Conservation (phyloP, 2,797 vertebrate species). For the Neosilurus hyrtlii region DNA sequence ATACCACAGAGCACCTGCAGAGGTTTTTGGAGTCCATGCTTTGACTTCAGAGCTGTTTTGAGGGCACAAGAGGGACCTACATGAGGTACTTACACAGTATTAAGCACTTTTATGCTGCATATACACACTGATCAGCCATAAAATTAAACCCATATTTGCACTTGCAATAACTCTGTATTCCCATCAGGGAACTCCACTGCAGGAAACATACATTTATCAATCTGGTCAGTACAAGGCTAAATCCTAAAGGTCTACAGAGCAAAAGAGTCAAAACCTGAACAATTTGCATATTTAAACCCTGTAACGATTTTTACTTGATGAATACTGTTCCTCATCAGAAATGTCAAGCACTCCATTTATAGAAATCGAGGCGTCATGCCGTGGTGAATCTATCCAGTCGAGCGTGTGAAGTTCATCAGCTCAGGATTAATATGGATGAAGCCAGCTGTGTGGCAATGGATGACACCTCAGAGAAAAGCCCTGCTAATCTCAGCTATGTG, state of each 20-base stretch:
- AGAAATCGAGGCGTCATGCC: not conserved
- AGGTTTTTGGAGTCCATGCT: too few species aligned
- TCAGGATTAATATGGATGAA: constrained; percentile 43
- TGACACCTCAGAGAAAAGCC: constrained; percentile 38
- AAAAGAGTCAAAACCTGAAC: not conserved
- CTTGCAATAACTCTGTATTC: not conserved
- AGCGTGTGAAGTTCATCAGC: constrained; percentile 27
- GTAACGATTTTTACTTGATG: not conserved
- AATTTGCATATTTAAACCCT: not conserved
- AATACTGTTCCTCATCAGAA: not conserved
- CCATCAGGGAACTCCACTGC: not conserved
- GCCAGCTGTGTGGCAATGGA: constrained; percentile 49
- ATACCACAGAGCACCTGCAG: too few species aligned
- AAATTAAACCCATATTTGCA: too few species aligned
- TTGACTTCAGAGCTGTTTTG: too few species aligned
- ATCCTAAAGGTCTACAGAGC: not conserved
- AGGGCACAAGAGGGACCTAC: too few species aligned
- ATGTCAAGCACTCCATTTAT: not conserved
- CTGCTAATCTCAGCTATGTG: constrained; percentile 47
- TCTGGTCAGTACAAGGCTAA: not conserved
- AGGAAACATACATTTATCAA: not conserved
- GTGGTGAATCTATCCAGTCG: not conserved
- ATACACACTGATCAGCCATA: too few species aligned
- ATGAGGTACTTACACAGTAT: too few species aligned
- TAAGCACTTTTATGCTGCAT: too few species aligned